phyloP scores from a whole-genome alignment of 2,797 vertebrate species.

The Paramormyrops hopkinsi region DNA sequence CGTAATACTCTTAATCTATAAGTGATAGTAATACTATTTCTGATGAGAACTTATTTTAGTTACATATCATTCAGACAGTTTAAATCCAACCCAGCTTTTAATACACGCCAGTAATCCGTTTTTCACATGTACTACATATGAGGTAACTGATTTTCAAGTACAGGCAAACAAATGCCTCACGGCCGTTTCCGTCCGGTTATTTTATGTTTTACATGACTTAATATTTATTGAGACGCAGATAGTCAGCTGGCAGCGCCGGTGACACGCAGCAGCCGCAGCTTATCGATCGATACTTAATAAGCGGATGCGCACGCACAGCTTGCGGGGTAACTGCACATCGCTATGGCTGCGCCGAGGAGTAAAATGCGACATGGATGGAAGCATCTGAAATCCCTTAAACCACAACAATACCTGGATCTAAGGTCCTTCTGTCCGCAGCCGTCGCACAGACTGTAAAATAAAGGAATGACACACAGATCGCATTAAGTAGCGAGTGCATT shows the following conservation, averaged over 20 bases:
- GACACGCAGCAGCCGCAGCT: neutral
- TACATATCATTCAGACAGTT: neutral
- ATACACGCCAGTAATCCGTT: neutral
- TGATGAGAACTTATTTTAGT: neutral
- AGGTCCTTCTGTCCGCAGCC: neutral
- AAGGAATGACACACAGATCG: neutral
- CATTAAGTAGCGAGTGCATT: conserved; percentile 17
- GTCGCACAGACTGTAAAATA: neutral
- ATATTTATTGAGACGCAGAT: neutral
- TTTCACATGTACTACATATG: neutral
- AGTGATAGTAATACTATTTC: neutral
- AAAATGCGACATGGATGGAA: neutral
- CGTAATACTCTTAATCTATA: neutral
- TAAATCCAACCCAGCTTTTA: neutral
- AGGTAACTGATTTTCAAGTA: neutral
- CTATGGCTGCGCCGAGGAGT: neutral
- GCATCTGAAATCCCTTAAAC: neutral
- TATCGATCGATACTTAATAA: neutral
- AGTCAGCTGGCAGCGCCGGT: neutral
- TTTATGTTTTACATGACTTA: neutral
- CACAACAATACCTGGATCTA: conserved; percentile 17
- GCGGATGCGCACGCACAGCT: neutral
- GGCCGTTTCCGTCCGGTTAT: neutral
- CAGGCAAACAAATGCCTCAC: neutral
- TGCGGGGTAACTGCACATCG: neutral